phyloP scores from a whole-genome alignment of 1,140 invertebrate genomes.

The Platyscapa corneri region DNA sequence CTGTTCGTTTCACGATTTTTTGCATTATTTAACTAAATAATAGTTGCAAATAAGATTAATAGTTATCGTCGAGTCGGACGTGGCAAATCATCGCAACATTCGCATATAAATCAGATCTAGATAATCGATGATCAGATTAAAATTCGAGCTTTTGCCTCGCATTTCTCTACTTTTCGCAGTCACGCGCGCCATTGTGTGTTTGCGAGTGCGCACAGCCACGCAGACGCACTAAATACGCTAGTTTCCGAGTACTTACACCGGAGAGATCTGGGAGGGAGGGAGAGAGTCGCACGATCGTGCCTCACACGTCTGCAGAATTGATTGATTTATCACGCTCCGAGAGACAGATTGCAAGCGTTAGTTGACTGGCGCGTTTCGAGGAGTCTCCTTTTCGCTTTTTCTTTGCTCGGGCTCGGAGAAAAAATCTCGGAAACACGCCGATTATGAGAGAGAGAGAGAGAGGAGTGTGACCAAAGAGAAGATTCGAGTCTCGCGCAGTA shows the following conservation, averaged over 20 bases:
- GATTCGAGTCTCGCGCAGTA: too few relatives aligned
- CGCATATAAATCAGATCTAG: background rate
- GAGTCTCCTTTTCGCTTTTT: conserved; percentile 55
- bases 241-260: background rate
- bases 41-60: too few relatives aligned
- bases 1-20: too few relatives aligned
- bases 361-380: conserved; percentile 40
- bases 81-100: background rate
- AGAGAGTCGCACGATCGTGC: conserved; percentile 54
- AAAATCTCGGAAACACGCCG: conserved; percentile 6
- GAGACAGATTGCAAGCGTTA: conserved; percentile 67
- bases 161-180: background rate
- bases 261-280: background rate
- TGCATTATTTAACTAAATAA: too few relatives aligned
- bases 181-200: background rate
- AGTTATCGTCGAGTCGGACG: too few relatives aligned
- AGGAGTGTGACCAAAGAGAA: conserved; percentile 54
- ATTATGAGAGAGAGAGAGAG: conserved; percentile 25
- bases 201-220: too few relatives aligned
- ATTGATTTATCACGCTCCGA: conserved; percentile 70
- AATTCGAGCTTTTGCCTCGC: background rate
- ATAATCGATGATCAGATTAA: background rate
- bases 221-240: background rate
- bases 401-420: conserved; percentile 27
- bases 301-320: conserved; percentile 63